A percentile compares a stretch with the other conserved stretches of the same genome.
Conservation (phyloP, 2,888 invertebrate species). For the Nephrocerus scutellatus region DNA sequence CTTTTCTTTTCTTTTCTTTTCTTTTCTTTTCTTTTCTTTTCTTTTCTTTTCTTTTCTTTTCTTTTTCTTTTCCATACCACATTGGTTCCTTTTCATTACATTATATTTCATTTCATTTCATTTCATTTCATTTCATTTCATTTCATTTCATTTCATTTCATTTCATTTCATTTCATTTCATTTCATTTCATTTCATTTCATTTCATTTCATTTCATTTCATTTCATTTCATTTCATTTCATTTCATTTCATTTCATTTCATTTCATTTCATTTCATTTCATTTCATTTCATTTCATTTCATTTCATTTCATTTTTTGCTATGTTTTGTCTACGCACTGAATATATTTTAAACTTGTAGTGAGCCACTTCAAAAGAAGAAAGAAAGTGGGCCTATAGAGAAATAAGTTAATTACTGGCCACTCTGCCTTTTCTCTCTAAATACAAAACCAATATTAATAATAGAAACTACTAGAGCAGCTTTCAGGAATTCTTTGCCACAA, state of each 20-base stretch:
- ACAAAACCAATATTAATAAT: too few relatives aligned
- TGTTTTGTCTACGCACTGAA: background rate
- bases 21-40: background rate
- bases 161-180: background rate
- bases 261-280: background rate
- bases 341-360: too few relatives aligned
- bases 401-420: too few relatives aligned
- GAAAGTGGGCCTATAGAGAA: too few relatives aligned
- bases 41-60: background rate
- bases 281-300: background rate
- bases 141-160: background rate
- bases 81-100: slow-evolving; percentile 2
- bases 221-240: slow-evolving; percentile 1
- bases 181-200: background rate
- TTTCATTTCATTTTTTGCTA: background rate
- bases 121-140: slow-evolving; percentile 3
- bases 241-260: slow-evolving; percentile 1
- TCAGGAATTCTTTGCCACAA: too few relatives aligned
- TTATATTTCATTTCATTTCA: slow-evolving; percentile 2
- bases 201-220: slow-evolving; percentile 5
- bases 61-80: background rate
- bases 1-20: background rate
- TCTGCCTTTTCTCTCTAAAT: too few relatives aligned
- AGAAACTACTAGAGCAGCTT: too few relatives aligned
- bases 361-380: too few relatives aligned